Conservation (phyloP, 1,140 invertebrate genomes). For the Gryllus bimaculatus region DNA sequence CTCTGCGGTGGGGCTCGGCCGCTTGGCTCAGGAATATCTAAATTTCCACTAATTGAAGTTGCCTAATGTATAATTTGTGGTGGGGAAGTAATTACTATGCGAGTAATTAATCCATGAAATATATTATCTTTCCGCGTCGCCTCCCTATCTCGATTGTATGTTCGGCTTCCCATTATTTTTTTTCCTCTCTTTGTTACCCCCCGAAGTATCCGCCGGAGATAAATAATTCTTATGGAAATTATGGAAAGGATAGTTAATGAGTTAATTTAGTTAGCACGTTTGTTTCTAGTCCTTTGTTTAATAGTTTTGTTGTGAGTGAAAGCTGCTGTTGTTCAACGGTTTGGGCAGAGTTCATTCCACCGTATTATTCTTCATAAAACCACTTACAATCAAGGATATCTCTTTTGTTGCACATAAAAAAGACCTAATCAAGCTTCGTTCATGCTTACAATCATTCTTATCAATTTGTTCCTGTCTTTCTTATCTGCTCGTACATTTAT, state of each 20-base stretch:
- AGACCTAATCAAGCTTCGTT: too few relatives aligned
- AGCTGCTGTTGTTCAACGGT: too few relatives aligned
- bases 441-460: too few relatives aligned
- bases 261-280: slow-evolving; percentile 1
- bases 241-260: not conserved
- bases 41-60: not conserved
- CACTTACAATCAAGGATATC: too few relatives aligned
- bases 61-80: not conserved
- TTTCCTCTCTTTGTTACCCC: not conserved
- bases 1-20: not conserved
- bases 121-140: not conserved
- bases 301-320: not conserved
- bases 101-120: not conserved
- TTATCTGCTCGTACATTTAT: too few relatives aligned
- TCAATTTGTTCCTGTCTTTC: too few relatives aligned
- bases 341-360: too few relatives aligned
- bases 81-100: not conserved
- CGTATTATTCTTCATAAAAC: too few relatives aligned
- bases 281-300: not conserved
- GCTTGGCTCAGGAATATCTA: not conserved
- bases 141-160: not conserved
- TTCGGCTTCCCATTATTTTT: not conserved
- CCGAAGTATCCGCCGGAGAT: not conserved
- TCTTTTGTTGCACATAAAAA: too few relatives aligned
- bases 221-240: not conserved